A percentile compares a stretch with the other conserved stretches of the same genome.
Evolutionary conservation across 2,888 invertebrate species (phyloP).

Genomic region (Eupithecia pulchellata): DNA sequence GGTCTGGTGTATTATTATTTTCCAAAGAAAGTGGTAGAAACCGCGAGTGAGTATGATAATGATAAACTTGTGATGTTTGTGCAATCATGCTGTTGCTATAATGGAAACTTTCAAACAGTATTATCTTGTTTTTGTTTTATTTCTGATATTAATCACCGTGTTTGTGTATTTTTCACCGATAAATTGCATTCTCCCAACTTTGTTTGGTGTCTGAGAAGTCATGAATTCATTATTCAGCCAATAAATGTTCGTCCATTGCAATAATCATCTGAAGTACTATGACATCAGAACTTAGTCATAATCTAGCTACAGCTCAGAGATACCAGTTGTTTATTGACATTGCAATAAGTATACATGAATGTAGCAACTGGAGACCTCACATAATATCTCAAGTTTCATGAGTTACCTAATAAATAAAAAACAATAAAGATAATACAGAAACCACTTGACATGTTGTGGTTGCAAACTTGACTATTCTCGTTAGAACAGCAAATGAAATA

Average conservation of each 20-base stretch:
- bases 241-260: not conserved
- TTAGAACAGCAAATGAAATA: not conserved
- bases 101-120: not conserved
- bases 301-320: constrained; percentile 33
- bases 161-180: constrained; percentile 28
- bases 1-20: not conserved
- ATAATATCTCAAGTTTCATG: not conserved
- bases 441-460: not conserved
- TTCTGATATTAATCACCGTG: constrained; percentile 21
- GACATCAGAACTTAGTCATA: constrained; percentile 73
- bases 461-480: not conserved
- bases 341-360: constrained; percentile 3
- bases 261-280: constrained; percentile 48
- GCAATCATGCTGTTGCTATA: not conserved
- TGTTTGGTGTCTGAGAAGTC: constrained; percentile 8
- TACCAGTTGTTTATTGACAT: constrained; percentile 34
- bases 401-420: not conserved
- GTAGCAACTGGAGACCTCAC: not conserved
- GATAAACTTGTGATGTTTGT: constrained; percentile 10
- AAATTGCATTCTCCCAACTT: constrained; percentile 9
- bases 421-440: not conserved
- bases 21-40: constrained; percentile 19
- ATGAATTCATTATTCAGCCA: constrained; percentile 2
- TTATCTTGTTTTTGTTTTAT: constrained; percentile 34
- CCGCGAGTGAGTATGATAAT: constrained; percentile 43